phyloP scores from a whole-genome alignment of 2,113 vertebrate species.

The Anarhynchus alexandrinus region DNA sequence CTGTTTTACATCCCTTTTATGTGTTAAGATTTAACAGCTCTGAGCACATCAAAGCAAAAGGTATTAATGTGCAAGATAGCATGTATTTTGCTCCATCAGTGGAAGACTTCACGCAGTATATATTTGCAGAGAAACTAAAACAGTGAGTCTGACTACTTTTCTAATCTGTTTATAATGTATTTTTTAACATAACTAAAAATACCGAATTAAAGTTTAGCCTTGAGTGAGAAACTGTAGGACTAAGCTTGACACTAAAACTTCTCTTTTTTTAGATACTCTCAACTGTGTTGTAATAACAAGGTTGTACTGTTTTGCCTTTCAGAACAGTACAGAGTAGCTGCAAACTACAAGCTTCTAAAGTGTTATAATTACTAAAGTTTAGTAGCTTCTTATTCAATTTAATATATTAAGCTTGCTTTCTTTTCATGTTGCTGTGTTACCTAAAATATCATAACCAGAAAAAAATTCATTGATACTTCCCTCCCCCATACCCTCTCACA shows the following conservation, averaged over 20 bases:
- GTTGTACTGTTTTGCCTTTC: neutral
- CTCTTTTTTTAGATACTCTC: neutral
- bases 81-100: slow-evolving; percentile 87
- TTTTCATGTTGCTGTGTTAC: neutral
- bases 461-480: neutral
- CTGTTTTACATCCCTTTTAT: slow-evolving; percentile 90
- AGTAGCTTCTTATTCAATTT: neutral
- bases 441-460: neutral
- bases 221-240: neutral
- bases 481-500: rapidly evolving
- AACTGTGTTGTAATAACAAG: neutral
- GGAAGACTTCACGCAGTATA: slow-evolving; percentile 89
- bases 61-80: slow-evolving; percentile 77
- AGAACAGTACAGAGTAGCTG: neutral
- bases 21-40: slow-evolving; percentile 86
- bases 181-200: neutral
- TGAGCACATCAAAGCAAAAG: slow-evolving; percentile 81
- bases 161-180: neutral
- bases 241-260: neutral
- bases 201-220: neutral
- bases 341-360: neutral
- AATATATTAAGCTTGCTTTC: neutral
- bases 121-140: slow-evolving; percentile 86
- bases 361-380: neutral
- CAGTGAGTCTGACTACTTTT: slow-evolving; percentile 67